These are phyloP conservation scores for Tipula vernalis DNA, from an alignment of 2,888 invertebrate genomes.

Conservation along the genomic window DNA sequence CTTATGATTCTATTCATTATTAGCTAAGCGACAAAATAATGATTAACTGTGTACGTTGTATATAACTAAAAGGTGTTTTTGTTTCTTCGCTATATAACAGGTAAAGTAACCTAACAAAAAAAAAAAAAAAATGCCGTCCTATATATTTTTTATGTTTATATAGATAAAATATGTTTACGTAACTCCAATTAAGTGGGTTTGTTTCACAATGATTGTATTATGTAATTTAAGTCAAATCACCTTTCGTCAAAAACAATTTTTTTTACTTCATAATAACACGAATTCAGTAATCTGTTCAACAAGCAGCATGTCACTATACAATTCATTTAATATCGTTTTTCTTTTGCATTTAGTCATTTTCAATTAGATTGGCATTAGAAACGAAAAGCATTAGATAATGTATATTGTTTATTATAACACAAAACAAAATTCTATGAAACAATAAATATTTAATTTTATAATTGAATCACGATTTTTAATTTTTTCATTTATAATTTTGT, in stretches of 20 bases:
- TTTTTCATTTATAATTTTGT: background rate
- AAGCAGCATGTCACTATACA: background rate
- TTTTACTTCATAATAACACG: background rate
- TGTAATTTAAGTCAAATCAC: background rate
- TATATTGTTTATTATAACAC: background rate
- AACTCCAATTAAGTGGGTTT: background rate
- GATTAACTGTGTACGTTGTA: background rate
- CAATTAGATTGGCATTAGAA: background rate
- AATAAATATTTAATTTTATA: background rate
- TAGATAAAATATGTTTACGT: background rate
- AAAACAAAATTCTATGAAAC: background rate
- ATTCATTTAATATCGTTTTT: background rate
- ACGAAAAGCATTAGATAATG: background rate
- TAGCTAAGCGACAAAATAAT: background rate
- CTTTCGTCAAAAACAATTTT: background rate
- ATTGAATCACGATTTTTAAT: background rate
- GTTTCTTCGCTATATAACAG: background rate
- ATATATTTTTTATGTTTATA: background rate
- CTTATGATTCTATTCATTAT: background rate
- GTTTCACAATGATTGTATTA: background rate
- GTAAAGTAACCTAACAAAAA: background rate
- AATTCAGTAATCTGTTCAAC: background rate
- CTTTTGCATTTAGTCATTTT: background rate
- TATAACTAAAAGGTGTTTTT: background rate
- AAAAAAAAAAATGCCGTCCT: background rate